A percentile compares a stretch with the other conserved stretches of the same genome.
phyloP scores from a whole-genome alignment of 1,140 invertebrate species.

The Stenopsyche tienmushanensis region DNA sequence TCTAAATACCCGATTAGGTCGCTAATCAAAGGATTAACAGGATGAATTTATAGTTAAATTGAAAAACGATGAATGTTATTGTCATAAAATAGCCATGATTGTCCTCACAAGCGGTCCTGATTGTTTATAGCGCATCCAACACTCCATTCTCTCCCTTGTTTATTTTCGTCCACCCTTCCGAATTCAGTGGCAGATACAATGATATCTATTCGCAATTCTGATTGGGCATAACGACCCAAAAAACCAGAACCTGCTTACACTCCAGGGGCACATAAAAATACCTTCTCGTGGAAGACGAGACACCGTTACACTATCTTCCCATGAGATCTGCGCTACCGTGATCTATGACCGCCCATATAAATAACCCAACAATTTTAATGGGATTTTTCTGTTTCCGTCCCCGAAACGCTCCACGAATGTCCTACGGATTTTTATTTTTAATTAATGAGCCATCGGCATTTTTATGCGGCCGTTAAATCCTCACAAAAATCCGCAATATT shows the following conservation, averaged over 20 bases:
- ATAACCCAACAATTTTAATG: slow-evolving; percentile 37
- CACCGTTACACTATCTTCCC: slow-evolving; percentile 33
- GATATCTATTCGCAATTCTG: neutral
- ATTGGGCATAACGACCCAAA: slow-evolving; percentile 17
- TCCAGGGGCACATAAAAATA: slow-evolving; percentile 37
- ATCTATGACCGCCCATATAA: slow-evolving; percentile 36
- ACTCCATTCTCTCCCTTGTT: neutral
- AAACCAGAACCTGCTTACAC: neutral
- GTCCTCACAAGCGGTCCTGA: too few relatives aligned
- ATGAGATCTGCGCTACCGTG: slow-evolving; percentile 33
- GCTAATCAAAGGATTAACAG: too few relatives aligned
- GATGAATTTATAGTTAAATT: too few relatives aligned
- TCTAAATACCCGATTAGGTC: too few relatives aligned
- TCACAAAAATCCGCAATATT: too few relatives aligned
- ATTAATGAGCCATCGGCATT: slow-evolving; percentile 8
- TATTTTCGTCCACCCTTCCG: neutral
- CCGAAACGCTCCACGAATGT: neutral
- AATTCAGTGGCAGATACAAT: neutral
- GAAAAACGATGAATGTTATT: too few relatives aligned
- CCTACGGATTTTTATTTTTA: neutral
- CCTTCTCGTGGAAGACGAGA: slow-evolving; percentile 26
- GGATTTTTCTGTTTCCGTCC: slow-evolving; percentile 34
- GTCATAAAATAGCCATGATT: too few relatives aligned
- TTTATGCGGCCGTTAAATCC: too few relatives aligned
- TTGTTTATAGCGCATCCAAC: neutral